phyloP scores from a whole-genome alignment of 2,113 vertebrate genomes.

The Talpa occidentalis region DNA sequence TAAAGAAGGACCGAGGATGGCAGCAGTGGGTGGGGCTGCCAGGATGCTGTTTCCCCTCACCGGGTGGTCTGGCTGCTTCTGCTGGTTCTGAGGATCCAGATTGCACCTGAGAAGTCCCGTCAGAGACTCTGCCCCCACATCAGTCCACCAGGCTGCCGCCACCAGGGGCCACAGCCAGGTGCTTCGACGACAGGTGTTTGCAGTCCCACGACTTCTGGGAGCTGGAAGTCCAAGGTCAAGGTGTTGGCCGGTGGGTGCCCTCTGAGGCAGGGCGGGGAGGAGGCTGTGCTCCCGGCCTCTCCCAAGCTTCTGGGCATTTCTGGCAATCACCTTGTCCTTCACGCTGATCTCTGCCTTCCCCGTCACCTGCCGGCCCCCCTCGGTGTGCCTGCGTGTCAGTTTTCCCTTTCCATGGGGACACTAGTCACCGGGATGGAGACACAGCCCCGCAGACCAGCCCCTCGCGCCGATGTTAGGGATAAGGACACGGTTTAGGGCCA shows the following conservation, averaged over 20 bases:
- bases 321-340: rapidly evolving
- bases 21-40: rapidly evolving
- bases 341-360: neutral
- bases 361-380: rapidly evolving
- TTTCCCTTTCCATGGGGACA: neutral
- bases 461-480: neutral
- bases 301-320: neutral
- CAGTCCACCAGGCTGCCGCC: neutral
- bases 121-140: rapidly evolving
- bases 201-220: rapidly evolving
- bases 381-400: neutral
- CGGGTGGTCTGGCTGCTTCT: neutral
- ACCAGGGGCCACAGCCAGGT: rapidly evolving
- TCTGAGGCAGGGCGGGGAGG: neutral
- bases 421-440: too few relatives aligned
- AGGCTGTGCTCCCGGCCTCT: neutral
- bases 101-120: rapidly evolving
- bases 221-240: too few relatives aligned
- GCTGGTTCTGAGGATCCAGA: rapidly evolving
- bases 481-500: too few relatives aligned
- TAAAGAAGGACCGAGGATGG: neutral
- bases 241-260: too few relatives aligned
- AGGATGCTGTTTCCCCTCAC: neutral
- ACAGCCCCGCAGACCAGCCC: neutral
- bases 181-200: rapidly evolving